Percentiles rank a stretch among this genome's conserved stretches.
These are phyloP conservation scores for Macrosteles quadrilineatus DNA, from an alignment of 1,140 invertebrate genomes.

Conservation along the genomic window DNA sequence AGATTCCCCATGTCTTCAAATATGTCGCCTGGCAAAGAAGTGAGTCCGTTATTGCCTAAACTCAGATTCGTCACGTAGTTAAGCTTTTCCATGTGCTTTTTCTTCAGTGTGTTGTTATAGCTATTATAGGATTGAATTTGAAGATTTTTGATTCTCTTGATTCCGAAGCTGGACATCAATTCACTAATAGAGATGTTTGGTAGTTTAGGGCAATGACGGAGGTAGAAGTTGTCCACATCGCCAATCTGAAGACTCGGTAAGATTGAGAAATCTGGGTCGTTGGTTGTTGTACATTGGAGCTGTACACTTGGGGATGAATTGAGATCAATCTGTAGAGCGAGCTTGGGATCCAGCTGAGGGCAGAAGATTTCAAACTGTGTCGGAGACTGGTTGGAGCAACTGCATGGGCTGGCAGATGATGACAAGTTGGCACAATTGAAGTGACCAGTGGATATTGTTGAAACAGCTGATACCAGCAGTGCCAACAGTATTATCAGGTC, in stretches of 20 bases:
- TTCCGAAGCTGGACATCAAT: constrained; percentile 47
- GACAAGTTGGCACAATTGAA: too few relatives aligned
- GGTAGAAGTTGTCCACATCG: constrained; percentile 30
- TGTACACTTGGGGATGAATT: constrained; percentile 34
- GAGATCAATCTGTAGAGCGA: constrained; percentile 36
- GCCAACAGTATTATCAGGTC: too few relatives aligned
- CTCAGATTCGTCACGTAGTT: constrained; percentile 52
- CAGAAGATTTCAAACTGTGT: not conserved
- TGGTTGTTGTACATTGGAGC: constrained; percentile 38
- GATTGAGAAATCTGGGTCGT: constrained; percentile 39
- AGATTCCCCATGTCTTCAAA: constrained; percentile 59
- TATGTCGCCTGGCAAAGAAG: constrained; percentile 58
- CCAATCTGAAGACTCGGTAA: constrained; percentile 17
- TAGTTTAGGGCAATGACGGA: constrained; percentile 45
- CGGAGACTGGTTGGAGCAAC: too few relatives aligned
- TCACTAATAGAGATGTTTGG: constrained; percentile 43
- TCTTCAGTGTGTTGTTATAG: constrained; percentile 52
- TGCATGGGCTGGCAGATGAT: too few relatives aligned
- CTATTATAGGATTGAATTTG: constrained; percentile 54
- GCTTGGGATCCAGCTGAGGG: constrained; percentile 21
- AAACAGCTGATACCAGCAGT: too few relatives aligned
- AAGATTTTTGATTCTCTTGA: constrained; percentile 50
- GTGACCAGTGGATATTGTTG: too few relatives aligned
- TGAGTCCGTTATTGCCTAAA: constrained; percentile 54
- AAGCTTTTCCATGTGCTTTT: constrained; percentile 56